Evolutionary conservation across 2,797 vertebrate genomes (phyloP).

Genomic region (Sebastes flavidus): DNA sequence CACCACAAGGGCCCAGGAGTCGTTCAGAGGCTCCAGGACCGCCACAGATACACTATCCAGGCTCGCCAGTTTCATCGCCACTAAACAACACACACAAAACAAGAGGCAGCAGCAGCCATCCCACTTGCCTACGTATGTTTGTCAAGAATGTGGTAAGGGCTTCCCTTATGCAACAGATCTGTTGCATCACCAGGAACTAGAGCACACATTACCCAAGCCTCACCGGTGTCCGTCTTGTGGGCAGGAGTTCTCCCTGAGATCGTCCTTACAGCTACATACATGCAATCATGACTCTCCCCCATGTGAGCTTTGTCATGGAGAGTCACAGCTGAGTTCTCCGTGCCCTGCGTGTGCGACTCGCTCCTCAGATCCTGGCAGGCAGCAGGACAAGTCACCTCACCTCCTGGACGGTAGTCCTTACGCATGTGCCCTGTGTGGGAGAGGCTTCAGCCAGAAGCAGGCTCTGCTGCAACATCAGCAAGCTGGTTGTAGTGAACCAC

Average conservation of each 20-base stretch:
- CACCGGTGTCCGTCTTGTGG: slow-evolving; percentile 74
- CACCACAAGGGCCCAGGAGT: slow-evolving; percentile 52
- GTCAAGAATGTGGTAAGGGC: slow-evolving; percentile 65
- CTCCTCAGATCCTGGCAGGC: slow-evolving; percentile 20
- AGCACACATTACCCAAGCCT: slow-evolving; percentile 73
- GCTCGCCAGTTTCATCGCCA: slow-evolving; percentile 76
- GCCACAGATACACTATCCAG: slow-evolving; percentile 68
- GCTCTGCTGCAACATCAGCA: slow-evolving; percentile 81
- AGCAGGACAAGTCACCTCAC: slow-evolving; percentile 41
- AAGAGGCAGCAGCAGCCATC: slow-evolving; percentile 24
- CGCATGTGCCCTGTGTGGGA: slow-evolving; percentile 77
- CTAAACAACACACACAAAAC: slow-evolving; percentile 37
- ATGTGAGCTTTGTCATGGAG: slow-evolving; percentile 53
- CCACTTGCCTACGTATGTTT: slow-evolving; percentile 27
- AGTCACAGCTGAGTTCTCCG: background rate
- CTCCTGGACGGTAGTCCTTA: slow-evolving; percentile 69
- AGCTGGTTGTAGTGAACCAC: slow-evolving; percentile 65
- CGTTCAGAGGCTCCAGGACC: slow-evolving; percentile 49
- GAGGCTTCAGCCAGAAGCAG: slow-evolving; percentile 79
- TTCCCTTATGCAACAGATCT: slow-evolving; percentile 58
- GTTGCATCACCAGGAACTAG: slow-evolving; percentile 65
- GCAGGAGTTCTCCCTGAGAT: slow-evolving; percentile 74
- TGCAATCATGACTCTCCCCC: slow-evolving; percentile 24
- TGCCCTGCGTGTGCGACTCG: slow-evolving; percentile 35
- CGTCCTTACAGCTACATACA: slow-evolving; percentile 75